Evolutionary conservation across 2,888 invertebrate species (phyloP), one percentile per base, ranked within the genome.

Genomic region (Scaptomyza reducta): DNA sequence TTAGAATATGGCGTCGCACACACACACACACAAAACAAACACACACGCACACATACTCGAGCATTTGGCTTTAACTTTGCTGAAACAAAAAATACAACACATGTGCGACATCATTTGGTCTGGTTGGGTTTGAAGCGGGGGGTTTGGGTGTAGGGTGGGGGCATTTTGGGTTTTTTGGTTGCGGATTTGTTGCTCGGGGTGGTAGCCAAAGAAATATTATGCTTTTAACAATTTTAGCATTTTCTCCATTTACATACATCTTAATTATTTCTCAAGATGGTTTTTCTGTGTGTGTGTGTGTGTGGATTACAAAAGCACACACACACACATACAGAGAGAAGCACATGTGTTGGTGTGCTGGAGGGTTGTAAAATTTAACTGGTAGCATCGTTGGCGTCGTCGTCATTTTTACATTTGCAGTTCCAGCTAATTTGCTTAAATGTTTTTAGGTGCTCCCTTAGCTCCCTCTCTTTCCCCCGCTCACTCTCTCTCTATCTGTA

Each of bases 261-360:
- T 90, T 90, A 90, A 90, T 90, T 90, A 90, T 90, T 90, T 90
- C 89, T 88, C 87, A 88, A 89, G 89, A 88, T 88, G 83, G 82
- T 80, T 78, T 79, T 78, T 75, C 68, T 76, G 79, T 70, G 79
- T 70, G 82, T 80, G 77, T 79, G 77, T 75, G 70, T 76, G 79
- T 70, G 79, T 70, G 78, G 77, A 82, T 86, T 83, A 82, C 70
- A 62, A 61, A 45, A 56, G 40, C 67, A 57, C 44, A 47, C 46
- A 57, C 42, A 63, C 42, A 47, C 35, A 51, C 47, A 60, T 3
- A 22, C 22, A 2, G 22, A 22, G 22, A 22, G 22, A 22, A 31
- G 10, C 10, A 31, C 31, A 31, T 57, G 58, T 29, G 58, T 25
- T 44, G 27, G 51, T 13, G 55, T 64, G 51, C 13, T 61, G 41